Conservation (phyloP, 2,797 vertebrate genomes). For the Cryptoblepharus egeriae region DNA sequence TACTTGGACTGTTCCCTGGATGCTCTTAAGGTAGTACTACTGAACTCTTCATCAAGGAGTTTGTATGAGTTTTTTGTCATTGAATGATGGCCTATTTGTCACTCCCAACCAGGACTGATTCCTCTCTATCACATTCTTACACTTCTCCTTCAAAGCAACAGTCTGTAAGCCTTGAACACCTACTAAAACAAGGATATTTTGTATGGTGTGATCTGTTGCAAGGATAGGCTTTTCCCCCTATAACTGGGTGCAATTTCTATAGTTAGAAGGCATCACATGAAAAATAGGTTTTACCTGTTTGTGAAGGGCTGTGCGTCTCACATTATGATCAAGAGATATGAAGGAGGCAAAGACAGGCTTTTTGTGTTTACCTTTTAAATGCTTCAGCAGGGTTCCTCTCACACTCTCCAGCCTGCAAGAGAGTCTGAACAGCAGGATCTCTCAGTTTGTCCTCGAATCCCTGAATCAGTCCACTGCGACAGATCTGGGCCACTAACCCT, state of each 20-base stretch:
- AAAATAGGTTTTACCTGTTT: constrained; percentile 15
- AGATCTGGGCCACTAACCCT: constrained; percentile 88
- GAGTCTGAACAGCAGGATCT: constrained; percentile 87
- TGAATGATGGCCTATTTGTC: background rate
- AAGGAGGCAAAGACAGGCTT: constrained; percentile 23
- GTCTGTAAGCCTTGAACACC: background rate
- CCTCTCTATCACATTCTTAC: background rate
- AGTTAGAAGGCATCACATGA: constrained; percentile 21
- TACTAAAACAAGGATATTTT: background rate
- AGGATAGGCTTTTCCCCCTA: background rate
- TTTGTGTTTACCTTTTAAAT: constrained; percentile 91
- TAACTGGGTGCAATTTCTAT: constrained; percentile 14
- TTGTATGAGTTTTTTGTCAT: background rate
- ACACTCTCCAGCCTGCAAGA: constrained; percentile 91
- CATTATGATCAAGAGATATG: constrained; percentile 24
- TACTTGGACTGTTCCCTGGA: background rate
- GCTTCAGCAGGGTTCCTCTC: constrained; percentile 95
- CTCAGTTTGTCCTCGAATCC: constrained; percentile 92
- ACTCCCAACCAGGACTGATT: background rate
- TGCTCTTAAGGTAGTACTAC: background rate
- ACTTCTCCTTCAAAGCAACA: background rate
- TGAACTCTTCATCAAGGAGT: background rate
- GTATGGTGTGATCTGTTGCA: background rate
- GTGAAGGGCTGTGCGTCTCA: background rate
- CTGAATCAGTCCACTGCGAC: constrained; percentile 84